phyloP scores from a whole-genome alignment of 1,140 invertebrate genomes.

The Cydia pomonella region DNA sequence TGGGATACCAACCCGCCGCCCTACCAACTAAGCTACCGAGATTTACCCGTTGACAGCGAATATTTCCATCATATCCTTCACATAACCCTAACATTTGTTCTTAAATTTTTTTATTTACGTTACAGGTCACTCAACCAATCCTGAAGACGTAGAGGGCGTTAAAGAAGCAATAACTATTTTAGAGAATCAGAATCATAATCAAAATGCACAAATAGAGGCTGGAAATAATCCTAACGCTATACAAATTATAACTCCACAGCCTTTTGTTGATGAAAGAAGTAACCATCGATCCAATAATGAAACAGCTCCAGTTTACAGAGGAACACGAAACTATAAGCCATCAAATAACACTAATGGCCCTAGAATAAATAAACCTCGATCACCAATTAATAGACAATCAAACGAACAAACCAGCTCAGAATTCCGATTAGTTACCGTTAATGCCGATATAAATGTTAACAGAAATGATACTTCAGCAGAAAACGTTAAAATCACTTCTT shows the following conservation, averaged over 20 bases:
- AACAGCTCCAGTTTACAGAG: slow-evolving; percentile 63
- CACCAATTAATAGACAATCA: slow-evolving; percentile 31
- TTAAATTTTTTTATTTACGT: slow-evolving; percentile 13
- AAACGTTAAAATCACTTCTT: slow-evolving; percentile 34
- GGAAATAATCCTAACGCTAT: slow-evolving; percentile 38
- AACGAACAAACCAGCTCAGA: slow-evolving; percentile 46
- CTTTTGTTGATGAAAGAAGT: slow-evolving; percentile 62
- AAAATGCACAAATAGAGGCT: slow-evolving; percentile 39
- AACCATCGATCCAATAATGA: slow-evolving; percentile 49
- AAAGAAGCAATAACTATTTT: slow-evolving; percentile 77
- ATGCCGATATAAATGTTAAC: slow-evolving; percentile 58
- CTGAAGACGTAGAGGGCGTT: slow-evolving; percentile 73
- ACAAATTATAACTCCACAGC: slow-evolving; percentile 62
- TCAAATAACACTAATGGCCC: slow-evolving; percentile 38
- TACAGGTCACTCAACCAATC: slow-evolving; percentile 62
- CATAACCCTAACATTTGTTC: background rate
- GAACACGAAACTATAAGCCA: slow-evolving; percentile 54
- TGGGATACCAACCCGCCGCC: no score
- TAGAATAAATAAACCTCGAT: slow-evolving; percentile 42
- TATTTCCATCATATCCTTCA: no score
- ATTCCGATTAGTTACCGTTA: slow-evolving; percentile 52
- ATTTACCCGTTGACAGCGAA: no score
- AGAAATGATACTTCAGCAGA: slow-evolving; percentile 42
- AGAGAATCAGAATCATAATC: slow-evolving; percentile 66
- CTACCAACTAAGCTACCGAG: background rate